A percentile compares a stretch with the other conserved stretches of the same genome.
These are phyloP conservation scores for Holcopasites calliopsidis DNA, from an alignment of 1,140 invertebrate species.

Conservation along the genomic window DNA sequence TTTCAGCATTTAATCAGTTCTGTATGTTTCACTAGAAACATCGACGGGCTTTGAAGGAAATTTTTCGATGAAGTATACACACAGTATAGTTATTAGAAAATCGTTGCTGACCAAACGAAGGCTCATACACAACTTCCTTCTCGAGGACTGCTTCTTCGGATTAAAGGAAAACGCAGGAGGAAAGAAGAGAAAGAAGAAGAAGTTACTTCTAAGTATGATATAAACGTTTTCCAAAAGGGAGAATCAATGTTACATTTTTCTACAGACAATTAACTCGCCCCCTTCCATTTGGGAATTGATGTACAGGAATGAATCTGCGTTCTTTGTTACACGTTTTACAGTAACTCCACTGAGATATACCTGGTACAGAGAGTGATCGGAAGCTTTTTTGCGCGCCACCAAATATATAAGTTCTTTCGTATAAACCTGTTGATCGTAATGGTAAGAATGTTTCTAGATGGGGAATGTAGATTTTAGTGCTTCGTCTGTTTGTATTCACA, in stretches of 20 bases:
- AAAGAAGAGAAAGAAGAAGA: neutral
- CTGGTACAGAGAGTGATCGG: neutral
- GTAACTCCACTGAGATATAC: neutral
- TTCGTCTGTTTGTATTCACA: neutral
- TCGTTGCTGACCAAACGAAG: neutral
- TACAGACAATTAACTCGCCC: neutral
- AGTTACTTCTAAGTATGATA: too few species aligned
- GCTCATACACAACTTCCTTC: neutral
- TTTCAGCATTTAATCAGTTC: neutral
- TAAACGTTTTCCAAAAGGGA: neutral
- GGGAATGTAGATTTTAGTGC: neutral
- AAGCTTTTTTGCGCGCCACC: neutral
- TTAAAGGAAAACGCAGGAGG: neutral
- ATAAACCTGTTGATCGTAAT: neutral
- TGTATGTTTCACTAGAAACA: neutral
- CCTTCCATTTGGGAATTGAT: neutral
- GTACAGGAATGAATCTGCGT: neutral
- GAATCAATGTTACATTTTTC: constrained; percentile 3
- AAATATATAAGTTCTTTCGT: neutral
- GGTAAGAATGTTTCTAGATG: neutral
- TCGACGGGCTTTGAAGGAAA: neutral
- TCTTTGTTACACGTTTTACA: constrained; percentile 13
- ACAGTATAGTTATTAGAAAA: neutral
- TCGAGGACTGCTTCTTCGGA: neutral
- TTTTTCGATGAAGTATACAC: neutral